Base-by-base conservation (phyloP, 2,113 vertebrate species). In the Oncorhynchus mykiss region DNA sequence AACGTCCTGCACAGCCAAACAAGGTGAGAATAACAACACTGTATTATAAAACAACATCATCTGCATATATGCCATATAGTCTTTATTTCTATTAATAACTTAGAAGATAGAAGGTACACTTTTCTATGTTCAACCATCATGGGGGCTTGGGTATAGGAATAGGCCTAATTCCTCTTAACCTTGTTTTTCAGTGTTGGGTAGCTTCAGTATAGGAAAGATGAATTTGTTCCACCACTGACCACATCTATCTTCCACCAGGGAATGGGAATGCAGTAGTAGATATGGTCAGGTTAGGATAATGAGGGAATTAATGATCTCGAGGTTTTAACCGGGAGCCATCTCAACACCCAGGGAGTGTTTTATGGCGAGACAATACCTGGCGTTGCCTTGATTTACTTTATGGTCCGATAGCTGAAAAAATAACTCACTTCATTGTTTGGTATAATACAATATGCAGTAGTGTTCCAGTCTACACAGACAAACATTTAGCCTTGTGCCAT, bases 1-100 rank as follows among this genome's bases (percentile, higher is more conserved):
- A 91, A 96, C 86, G 84, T 95, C 96, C 76, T 99, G 98, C 94
- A 96, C 92, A 91, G 95, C 93, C 85, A 97, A 96, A 95, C 95
- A 89, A 86, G 96, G 98, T 99, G 93, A 96, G 95, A 80, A 3
- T 54, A 54, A 54, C 60, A 39, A 14, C 60, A 66, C 78, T 76
- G 71, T 70, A 60, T 31, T 39, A 65, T 73, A 22, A 45, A 83
- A 81, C 70, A 80, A 64, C 72, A 72, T 71, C 48, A 84, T 90
- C 83, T 89, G 84, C 82, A 79, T 79, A 70, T 39, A 60, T 20
- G 12, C 4, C 18, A n/a, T 70, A 76, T 75, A 60, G 74, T 66
- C 79, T 82, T 82, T 74, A 69, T 78, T 78, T 81, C 86, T 85
- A 87, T 84, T 83, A 90, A 89, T 89, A 87, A 25, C 39, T 45